Evolutionary conservation across 2,113 vertebrate genomes (phyloP).

Genomic region (Aramus guarauna): DNA sequence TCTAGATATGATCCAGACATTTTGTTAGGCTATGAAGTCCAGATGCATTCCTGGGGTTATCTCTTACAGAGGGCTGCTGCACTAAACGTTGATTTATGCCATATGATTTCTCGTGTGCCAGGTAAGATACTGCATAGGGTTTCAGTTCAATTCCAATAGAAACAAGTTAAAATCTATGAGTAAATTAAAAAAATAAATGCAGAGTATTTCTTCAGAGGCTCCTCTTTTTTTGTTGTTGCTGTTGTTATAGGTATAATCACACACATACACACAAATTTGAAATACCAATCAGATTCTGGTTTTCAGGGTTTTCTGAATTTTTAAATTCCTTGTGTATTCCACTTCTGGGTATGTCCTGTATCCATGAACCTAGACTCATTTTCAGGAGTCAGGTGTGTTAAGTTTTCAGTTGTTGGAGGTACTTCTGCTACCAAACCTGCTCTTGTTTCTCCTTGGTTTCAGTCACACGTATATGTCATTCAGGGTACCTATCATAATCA

Average conservation of each 20-base stretch:
- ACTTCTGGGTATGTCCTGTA: not conserved
- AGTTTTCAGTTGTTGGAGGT: not conserved
- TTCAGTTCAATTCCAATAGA: not conserved
- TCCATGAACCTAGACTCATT: not conserved
- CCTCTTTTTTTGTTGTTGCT: not conserved
- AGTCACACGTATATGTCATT: not conserved
- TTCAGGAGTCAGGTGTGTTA: not conserved
- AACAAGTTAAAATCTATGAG: not conserved
- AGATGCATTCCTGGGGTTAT: conserved; percentile 98
- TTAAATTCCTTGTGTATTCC: not conserved
- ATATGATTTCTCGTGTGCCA: conserved; percentile 93
- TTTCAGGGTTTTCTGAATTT: not conserved
- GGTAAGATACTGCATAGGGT: conserved; percentile 71
- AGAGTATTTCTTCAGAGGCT: not conserved
- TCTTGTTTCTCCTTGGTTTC: not conserved
- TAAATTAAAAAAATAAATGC: not conserved
- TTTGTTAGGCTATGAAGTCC: conserved; percentile 94
- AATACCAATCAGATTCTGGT: not conserved
- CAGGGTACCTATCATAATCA: not conserved
- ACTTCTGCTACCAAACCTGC: not conserved
- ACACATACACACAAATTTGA: not conserved
- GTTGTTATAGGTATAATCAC: not conserved
- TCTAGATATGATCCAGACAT: conserved; percentile 96
- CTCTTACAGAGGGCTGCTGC: conserved; percentile 90
- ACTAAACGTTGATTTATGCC: conserved; percentile 86